Evolutionary conservation across 2,888 invertebrate genomes (phyloP).

Genomic region (Athalia cordata): DNA sequence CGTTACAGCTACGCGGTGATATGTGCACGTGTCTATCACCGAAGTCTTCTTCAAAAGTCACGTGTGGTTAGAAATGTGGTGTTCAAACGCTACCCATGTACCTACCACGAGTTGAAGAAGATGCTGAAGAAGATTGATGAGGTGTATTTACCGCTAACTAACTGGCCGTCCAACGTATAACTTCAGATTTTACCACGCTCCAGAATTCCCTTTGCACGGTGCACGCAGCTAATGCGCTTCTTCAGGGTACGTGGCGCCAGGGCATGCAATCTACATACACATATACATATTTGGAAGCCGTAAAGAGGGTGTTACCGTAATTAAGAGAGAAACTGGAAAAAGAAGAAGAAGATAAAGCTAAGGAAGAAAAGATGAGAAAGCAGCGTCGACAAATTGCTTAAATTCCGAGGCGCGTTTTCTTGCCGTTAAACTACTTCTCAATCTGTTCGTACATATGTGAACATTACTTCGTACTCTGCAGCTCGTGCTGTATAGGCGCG

Average conservation of each 20-base stretch:
- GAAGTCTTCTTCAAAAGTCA: too few species aligned
- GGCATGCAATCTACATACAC: not conserved
- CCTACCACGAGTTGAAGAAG: too few species aligned
- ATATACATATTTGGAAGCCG: not conserved
- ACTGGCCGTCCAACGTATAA: constrained; percentile 24
- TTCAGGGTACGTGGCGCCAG: too few species aligned
- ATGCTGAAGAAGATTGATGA: constrained; percentile 68
- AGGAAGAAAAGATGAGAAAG: not conserved
- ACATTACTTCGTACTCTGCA: not conserved
- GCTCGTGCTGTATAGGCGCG: too few species aligned
- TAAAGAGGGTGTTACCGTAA: not conserved
- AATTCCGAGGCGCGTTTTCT: constrained; percentile 50
- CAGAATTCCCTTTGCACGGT: not conserved
- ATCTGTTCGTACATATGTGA: constrained; percentile 23
- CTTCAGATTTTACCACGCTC: too few species aligned
- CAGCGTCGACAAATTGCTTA: constrained; percentile 56
- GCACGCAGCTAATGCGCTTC: not conserved
- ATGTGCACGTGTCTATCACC: too few species aligned
- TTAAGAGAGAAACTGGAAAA: not conserved
- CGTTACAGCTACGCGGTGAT: too few species aligned
- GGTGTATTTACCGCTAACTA: constrained; percentile 66
- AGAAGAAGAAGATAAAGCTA: not conserved
- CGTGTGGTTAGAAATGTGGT: too few species aligned
- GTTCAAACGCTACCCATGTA: too few species aligned
- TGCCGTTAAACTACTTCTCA: constrained; percentile 28